These are phyloP conservation scores for Cassiopea andromeda DNA, from an alignment of 30 jellyfish, hydroid and myxozoan species.

Conservation along the genomic window DNA sequence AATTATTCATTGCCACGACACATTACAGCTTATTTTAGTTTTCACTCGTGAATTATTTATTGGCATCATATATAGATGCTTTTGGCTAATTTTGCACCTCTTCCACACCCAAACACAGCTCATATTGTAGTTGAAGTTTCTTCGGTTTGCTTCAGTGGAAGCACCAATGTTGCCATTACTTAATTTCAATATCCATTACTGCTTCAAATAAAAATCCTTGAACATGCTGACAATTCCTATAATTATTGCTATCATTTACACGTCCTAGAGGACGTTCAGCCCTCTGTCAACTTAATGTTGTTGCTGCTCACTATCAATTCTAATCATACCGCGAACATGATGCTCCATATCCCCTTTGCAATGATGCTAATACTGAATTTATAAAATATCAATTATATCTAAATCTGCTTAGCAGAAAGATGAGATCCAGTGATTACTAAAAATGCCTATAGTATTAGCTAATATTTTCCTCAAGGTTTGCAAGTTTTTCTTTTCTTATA, in stretches of 20 bases:
- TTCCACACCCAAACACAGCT: not conserved
- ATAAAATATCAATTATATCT: too few relatives aligned
- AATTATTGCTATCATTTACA: not conserved
- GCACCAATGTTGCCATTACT: not conserved
- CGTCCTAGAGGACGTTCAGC: not conserved
- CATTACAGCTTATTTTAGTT: not conserved
- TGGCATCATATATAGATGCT: not conserved
- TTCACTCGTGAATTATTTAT: not conserved
- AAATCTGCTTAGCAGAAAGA: too few relatives aligned
- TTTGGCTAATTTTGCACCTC: not conserved
- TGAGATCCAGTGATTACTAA: too few relatives aligned
- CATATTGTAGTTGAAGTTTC: too few relatives aligned
- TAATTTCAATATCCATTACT: not conserved
- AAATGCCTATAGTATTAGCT: too few relatives aligned
- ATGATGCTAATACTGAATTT: too few relatives aligned
- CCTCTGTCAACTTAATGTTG: not conserved
- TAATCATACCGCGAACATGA: too few relatives aligned
- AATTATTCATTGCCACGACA: not conserved
- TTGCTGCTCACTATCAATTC: not conserved
- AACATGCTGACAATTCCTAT: not conserved
- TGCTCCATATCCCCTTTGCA: too few relatives aligned
- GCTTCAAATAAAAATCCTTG: not conserved
- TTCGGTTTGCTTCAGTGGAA: not conserved
- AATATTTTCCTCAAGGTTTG: too few relatives aligned
- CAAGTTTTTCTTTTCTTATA: too few relatives aligned